A percentile compares a stretch with the other conserved stretches of the same genome.
phyloP scores from a whole-genome alignment of 64 coral and sea anemone species.

The Montipora foliosa region DNA sequence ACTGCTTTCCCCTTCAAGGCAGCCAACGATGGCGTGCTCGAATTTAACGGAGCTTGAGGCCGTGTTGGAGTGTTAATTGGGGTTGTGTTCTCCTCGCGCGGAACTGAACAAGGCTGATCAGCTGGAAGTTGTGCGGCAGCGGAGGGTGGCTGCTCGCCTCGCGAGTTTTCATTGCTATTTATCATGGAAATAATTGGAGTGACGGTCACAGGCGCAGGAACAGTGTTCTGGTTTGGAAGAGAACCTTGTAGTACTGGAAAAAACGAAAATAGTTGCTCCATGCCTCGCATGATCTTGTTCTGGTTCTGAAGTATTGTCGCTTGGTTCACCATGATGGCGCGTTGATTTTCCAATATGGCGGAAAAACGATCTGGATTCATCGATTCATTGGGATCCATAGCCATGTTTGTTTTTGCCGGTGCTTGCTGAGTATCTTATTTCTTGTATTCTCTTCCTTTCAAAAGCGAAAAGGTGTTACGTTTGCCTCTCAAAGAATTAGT shows the following conservation, averaged over 20 bases:
- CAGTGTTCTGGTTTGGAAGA: constrained; percentile 34
- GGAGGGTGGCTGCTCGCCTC: constrained; percentile 70
- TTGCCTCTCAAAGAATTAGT: not conserved
- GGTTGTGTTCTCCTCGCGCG: constrained; percentile 65
- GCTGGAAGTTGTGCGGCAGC: constrained; percentile 46
- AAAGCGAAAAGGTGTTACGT: not conserved
- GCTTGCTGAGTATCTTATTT: not conserved
- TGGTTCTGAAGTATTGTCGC: constrained; percentile 95
- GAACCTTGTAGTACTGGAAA: constrained; percentile 74
- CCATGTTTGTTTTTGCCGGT: not conserved
- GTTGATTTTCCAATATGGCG: constrained; percentile 99
- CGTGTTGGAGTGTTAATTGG: constrained; percentile 43
- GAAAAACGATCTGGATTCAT: constrained; percentile 88
- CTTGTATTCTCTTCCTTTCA: not conserved
- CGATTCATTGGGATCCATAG: constrained; percentile 57
- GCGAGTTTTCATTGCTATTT: constrained; percentile 48
- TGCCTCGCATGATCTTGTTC: constrained; percentile 93
- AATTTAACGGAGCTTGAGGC: constrained; percentile 57
- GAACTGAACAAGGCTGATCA: constrained; percentile 21
- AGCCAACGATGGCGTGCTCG: constrained; percentile 39
- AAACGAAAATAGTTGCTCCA: constrained; percentile 84
- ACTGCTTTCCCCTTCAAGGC: constrained; percentile 20
- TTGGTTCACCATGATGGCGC: constrained; percentile 98
- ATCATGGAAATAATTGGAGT: constrained; percentile 48
- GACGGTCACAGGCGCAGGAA: constrained; percentile 5